A percentile compares a stretch with the other conserved stretches of the same genome.
These are phyloP conservation scores for Periplaneta americana DNA, from an alignment of 1,140 invertebrate genomes.

Conservation along the genomic window DNA sequence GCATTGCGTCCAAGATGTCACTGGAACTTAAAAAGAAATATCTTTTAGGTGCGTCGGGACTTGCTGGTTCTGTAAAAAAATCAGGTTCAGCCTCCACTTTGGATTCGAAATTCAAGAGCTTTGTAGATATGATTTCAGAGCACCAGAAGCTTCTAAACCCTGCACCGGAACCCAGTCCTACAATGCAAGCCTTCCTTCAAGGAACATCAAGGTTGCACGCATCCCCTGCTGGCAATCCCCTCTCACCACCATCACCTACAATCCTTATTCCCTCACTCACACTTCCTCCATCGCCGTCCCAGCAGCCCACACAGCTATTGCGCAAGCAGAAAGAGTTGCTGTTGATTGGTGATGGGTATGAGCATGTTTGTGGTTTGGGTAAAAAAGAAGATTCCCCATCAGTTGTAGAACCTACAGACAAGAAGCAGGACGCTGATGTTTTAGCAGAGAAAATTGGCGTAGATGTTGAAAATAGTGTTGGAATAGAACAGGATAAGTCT, in stretches of 20 bases:
- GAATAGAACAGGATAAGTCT: background rate
- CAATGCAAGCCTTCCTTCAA: conserved; percentile 66
- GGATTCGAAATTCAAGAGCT: conserved; percentile 74
- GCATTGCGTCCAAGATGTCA: conserved; percentile 78
- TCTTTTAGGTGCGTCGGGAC: conserved; percentile 58
- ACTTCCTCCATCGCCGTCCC: conserved; percentile 10
- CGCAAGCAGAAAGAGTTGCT: conserved; percentile 15
- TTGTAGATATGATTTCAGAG: conserved; percentile 80
- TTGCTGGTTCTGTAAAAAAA: conserved; percentile 61
- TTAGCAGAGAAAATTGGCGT: background rate
- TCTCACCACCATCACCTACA: conserved; percentile 34
- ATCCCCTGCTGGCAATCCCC: conserved; percentile 24
- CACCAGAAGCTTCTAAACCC: conserved; percentile 82
- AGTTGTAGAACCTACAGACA: background rate
- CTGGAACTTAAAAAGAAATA: conserved; percentile 81
- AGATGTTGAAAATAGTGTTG: background rate
- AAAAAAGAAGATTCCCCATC: conserved; percentile 16
- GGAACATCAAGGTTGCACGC: conserved; percentile 40
- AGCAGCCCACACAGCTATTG: background rate
- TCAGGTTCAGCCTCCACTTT: conserved; percentile 80
- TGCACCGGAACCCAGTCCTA: conserved; percentile 64
- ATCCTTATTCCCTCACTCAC: conserved; percentile 19
- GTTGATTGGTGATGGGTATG: conserved; percentile 1
- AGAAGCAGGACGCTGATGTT: too few species aligned
- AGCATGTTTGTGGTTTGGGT: conserved; percentile 30